Conservation (phyloP, 2,113 vertebrate genomes). For the Emydocephalus ijimae region DNA sequence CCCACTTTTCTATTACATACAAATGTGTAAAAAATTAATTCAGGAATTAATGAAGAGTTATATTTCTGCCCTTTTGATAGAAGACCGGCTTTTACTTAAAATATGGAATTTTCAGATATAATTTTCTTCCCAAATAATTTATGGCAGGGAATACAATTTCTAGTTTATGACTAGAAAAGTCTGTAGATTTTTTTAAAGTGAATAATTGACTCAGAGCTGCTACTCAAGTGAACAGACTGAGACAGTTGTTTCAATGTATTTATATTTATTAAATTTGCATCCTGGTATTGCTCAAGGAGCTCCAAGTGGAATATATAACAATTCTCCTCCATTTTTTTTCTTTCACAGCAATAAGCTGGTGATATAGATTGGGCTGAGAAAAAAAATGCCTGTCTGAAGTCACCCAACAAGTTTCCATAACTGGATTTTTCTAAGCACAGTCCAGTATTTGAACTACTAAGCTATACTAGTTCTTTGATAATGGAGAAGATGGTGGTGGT, state of each 20-base stretch:
- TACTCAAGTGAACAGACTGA: background rate
- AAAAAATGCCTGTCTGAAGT: background rate
- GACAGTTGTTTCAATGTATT: background rate
- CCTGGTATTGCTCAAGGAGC: background rate
- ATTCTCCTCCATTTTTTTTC: background rate
- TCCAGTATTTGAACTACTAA: background rate
- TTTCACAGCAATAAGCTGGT: background rate
- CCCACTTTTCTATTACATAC: background rate
- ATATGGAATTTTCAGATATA: background rate
- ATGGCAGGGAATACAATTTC: background rate
- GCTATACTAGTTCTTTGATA: background rate
- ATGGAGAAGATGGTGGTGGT: background rate
- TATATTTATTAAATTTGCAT: background rate
- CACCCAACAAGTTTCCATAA: background rate
- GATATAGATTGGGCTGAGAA: background rate
- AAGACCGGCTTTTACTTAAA: background rate
- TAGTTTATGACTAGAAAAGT: background rate
- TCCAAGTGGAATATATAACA: background rate
- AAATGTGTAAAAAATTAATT: conserved; percentile 1
- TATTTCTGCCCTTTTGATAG: background rate
- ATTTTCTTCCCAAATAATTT: background rate
- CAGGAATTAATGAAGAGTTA: background rate
- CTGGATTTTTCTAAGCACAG: background rate
- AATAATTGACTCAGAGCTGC: background rate
- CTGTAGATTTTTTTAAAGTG: background rate